Evolutionary conservation across 1,140 invertebrate genomes (phyloP), one percentile per base, ranked within the genome.

Genomic region (Drosophila obscura): DNA sequence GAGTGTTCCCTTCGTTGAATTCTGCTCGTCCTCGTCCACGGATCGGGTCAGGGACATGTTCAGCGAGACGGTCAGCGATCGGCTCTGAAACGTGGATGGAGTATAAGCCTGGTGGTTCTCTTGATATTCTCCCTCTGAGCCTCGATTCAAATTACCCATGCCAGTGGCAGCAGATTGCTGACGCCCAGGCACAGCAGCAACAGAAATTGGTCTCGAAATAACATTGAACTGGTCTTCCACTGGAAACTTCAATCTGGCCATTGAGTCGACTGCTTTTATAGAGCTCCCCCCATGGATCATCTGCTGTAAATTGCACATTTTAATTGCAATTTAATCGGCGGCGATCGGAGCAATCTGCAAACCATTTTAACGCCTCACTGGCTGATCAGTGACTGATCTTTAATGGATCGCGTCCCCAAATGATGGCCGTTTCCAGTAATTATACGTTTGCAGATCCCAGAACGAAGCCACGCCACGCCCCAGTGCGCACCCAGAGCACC

Each of bases 31-130:
- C 2, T 68, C 75, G 1, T 55, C 24, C 11, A 78, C 67, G 6
- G 51, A 78, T 5, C 85, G 68, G 0, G 84, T 90, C 51, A 89
- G 39, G 6, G 84, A 89, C 77, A 89, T 73, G 51, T 89, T 89
- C 6, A 89, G 73, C 11, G 85, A 90, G 0, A 89, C 80, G 6
- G 85, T 81, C 11, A 89, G 19, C 4, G 80, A 78, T 13, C 84
- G 96, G 44, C 96, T 24, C 84, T 88, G 16, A 13, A 5, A 39
- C 45, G 2, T 8, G 11, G 0, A 5, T 8, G 4, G 43, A 13
- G 16, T 2, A 39, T 5, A 9, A 39, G 26, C 15, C 46, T n/a
- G 1, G 41, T 11, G 7, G 1, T 19, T 19, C 5, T 31, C 1
- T 7, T 8, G 35, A 15, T 28, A 15, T 11, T 13, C 5, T 31